Conservation (phyloP, 1,140 invertebrate genomes). For the Dufourea novaeangliae region DNA sequence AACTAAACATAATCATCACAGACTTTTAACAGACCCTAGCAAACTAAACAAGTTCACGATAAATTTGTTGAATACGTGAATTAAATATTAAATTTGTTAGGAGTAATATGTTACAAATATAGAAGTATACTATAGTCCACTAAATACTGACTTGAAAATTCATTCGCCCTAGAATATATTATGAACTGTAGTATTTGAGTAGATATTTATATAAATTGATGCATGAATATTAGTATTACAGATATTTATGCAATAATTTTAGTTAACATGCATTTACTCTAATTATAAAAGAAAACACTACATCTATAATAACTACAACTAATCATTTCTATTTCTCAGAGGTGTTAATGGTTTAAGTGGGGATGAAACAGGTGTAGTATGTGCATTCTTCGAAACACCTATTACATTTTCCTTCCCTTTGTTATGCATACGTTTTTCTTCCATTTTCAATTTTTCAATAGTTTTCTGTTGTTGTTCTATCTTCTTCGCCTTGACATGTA, state of each 20-base stretch:
- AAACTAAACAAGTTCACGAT: neutral
- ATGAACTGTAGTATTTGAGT: neutral
- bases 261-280: neutral
- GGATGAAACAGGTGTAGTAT: slow-evolving; percentile 72
- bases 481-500: slow-evolving; percentile 69
- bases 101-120: neutral
- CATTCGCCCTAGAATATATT: neutral
- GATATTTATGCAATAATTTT: neutral
- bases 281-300: neutral
- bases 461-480: slow-evolving; percentile 70
- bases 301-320: slow-evolving; percentile 34
- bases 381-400: slow-evolving; percentile 46
- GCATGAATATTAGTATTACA: neutral
- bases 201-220: slow-evolving; percentile 1
- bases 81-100: slow-evolving; percentile 2
- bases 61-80: neutral
- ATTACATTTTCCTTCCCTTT: slow-evolving; percentile 78
- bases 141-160: neutral
- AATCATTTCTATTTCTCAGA: slow-evolving; percentile 76
- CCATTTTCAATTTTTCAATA: slow-evolving; percentile 69
- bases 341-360: slow-evolving; percentile 74
- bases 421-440: slow-evolving; percentile 70
- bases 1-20: slow-evolving; percentile 27
- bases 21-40: neutral
- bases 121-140: neutral